These are phyloP conservation scores for Clarias batrachus DNA, from an alignment of 2,113 vertebrate genomes.

Conservation along the genomic window DNA sequence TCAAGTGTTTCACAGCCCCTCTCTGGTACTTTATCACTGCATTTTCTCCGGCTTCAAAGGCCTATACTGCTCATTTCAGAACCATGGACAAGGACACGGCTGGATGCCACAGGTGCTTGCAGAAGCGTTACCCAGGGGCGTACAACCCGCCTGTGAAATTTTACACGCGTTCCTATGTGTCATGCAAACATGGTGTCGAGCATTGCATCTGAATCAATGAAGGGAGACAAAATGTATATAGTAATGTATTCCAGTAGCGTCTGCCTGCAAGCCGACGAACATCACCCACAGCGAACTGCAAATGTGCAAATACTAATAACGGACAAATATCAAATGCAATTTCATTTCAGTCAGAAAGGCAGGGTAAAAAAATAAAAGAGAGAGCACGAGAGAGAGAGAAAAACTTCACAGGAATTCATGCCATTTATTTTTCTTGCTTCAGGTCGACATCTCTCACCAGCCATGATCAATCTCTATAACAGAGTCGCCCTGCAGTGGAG, in stretches of 20 bases:
- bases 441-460: constrained; percentile 5
- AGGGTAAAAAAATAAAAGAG: background rate
- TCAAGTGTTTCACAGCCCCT: constrained; percentile 21
- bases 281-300: background rate
- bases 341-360: constrained; percentile 24
- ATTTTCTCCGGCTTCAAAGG: background rate
- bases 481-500: constrained; percentile 38
- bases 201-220: background rate
- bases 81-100: constrained; percentile 53
- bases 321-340: background rate
- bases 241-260: background rate
- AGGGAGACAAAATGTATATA: background rate
- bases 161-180: background rate
- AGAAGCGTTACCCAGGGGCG: background rate
- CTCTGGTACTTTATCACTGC: background rate
- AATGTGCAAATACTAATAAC: background rate
- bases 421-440: background rate
- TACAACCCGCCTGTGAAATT: background rate
- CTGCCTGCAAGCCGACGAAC: background rate
- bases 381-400: background rate
- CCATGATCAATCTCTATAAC: constrained; percentile 31
- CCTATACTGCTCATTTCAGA: constrained; percentile 39
- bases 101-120: constrained; percentile 6
- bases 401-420: constrained; percentile 5
- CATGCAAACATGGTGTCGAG: background rate